Conservation (phyloP, 92 coral and sea anemone genomes). For the Epizoanthus stellaris region DNA sequence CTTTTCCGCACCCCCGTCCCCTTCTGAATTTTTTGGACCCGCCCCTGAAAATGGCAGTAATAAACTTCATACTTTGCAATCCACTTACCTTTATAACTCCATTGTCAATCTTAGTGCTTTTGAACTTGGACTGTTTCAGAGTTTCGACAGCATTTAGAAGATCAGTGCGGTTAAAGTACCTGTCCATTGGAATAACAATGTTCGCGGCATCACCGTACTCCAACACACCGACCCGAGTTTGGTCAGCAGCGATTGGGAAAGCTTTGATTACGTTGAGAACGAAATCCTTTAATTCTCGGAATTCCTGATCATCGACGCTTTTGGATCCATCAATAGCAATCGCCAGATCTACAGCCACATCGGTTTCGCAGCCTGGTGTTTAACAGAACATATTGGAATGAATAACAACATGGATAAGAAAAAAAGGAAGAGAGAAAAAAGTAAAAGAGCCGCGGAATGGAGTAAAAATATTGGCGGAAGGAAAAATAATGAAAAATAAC, state of each 20-base stretch:
- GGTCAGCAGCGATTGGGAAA: conserved; percentile 65
- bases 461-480: too few species aligned
- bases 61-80: not conserved
- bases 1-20: too few species aligned
- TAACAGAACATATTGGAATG: not conserved
- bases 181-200: conserved; percentile 58
- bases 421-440: too few species aligned
- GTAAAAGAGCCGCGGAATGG: too few species aligned
- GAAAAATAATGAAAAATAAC: too few species aligned
- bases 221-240: conserved; percentile 77
- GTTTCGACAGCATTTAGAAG: conserved; percentile 59
- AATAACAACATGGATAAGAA: too few species aligned
- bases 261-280: conserved; percentile 70
- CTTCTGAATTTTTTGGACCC: too few species aligned
- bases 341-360: conserved; percentile 72
- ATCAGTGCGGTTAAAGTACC: conserved; percentile 31
- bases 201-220: conserved; percentile 71
- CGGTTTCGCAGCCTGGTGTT: conserved; percentile 64
- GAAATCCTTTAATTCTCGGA: conserved; percentile 76
- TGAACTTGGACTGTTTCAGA: conserved; percentile 48
- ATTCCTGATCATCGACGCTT: conserved; percentile 76
- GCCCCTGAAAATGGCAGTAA: not conserved
- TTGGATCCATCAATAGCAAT: conserved; percentile 90
- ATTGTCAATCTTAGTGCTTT: not conserved
- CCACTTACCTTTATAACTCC: conserved; percentile 13